Evolutionary conservation across 2,797 vertebrate species (phyloP).

Genomic region (Sebastes elongatus): DNA sequence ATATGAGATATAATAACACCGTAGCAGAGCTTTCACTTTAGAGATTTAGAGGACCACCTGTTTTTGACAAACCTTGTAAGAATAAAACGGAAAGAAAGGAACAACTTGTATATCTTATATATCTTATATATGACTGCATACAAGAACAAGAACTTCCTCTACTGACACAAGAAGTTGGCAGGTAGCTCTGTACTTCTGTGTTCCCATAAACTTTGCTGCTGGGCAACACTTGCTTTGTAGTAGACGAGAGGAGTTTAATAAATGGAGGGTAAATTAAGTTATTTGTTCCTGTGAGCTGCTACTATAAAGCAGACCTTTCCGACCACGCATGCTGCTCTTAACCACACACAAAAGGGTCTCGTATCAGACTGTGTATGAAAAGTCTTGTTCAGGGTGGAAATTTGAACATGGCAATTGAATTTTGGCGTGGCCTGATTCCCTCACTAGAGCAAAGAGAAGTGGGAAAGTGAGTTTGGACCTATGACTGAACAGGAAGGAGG

Average conservation of each 20-base stretch:
- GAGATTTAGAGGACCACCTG: neutral
- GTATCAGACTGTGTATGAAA: conserved; percentile 58
- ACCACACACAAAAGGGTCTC: conserved; percentile 2
- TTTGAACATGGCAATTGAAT: conserved; percentile 49
- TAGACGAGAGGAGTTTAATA: conserved; percentile 20
- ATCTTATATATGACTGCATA: neutral
- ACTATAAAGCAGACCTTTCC: neutral
- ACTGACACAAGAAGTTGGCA: conserved; percentile 40
- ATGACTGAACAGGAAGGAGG: conserved; percentile 47
- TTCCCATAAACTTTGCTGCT: conserved; percentile 64
- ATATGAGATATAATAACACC: neutral
- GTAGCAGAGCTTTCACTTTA: neutral
- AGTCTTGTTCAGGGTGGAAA: conserved; percentile 50
- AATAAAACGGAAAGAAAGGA: neutral
- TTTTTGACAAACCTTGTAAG: neutral
- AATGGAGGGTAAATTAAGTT: conserved; percentile 19
- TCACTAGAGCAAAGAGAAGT: conserved; percentile 40
- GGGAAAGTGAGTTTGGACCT: conserved; percentile 30
- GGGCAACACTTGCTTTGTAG: conserved; percentile 66
- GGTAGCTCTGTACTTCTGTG: neutral
- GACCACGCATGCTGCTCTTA: neutral
- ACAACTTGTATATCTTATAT: neutral
- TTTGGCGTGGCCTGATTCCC: conserved; percentile 47
- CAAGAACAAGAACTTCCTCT: conserved; percentile 23
- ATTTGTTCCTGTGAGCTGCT: neutral